These are phyloP conservation scores for Chelonoidis abingdonii DNA, from an alignment of 2,113 vertebrate species.

Conservation along the genomic window DNA sequence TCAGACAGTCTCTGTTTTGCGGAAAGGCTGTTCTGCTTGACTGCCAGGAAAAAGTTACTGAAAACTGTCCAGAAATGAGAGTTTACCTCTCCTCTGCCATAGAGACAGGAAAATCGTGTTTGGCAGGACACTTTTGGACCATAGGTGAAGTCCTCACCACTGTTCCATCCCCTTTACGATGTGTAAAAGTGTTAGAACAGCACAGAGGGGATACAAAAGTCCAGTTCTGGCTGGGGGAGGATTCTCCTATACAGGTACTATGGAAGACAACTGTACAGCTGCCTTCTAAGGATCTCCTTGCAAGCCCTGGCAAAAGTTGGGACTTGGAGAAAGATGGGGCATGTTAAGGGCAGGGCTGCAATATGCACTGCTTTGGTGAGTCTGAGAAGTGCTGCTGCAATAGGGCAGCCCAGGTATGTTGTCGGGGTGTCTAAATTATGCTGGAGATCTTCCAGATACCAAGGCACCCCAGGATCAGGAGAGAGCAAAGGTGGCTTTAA, in stretches of 20 bases:
- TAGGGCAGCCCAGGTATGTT: fast-evolving
- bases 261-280: not conserved
- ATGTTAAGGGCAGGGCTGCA: not conserved
- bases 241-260: not conserved
- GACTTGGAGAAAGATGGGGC: not conserved
- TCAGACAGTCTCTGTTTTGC: not conserved
- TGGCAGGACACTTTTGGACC: not conserved
- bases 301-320: not conserved
- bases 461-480: not conserved
- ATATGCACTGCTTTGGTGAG: not conserved
- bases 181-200: not conserved
- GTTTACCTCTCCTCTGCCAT: constrained; percentile 27
- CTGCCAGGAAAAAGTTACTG: constrained; percentile 49
- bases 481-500: not conserved
- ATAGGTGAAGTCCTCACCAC: not conserved
- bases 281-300: constrained; percentile 10
- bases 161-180: not conserved
- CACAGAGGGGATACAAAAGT: not conserved
- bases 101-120: not conserved
- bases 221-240: not conserved
- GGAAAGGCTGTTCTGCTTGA: not conserved
- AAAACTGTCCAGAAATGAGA: constrained; percentile 50
- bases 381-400: not conserved
- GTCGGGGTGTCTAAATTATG: not conserved
- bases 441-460: not conserved